Evolutionary conservation across 2,797 vertebrate species (phyloP).

Genomic region (Gallirallus australis): DNA sequence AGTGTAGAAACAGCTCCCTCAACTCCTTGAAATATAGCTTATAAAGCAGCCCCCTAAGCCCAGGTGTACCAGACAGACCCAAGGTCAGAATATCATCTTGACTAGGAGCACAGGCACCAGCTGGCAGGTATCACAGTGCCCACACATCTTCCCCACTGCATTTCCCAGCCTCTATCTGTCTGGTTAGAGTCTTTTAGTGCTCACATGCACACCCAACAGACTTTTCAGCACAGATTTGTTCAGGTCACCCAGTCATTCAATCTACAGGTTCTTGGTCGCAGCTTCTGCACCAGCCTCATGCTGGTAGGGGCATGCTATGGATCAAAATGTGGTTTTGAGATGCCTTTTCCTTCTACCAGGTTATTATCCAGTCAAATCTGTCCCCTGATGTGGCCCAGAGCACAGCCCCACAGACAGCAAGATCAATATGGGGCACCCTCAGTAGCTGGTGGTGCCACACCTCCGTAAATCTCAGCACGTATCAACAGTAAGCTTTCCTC

Average conservation of each 20-base stretch:
- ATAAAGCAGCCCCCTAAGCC: background rate
- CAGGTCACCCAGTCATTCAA: background rate
- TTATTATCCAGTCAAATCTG: background rate
- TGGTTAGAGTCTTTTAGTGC: background rate
- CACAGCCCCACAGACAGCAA: background rate
- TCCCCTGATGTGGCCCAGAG: rapidly evolving
- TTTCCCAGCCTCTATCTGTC: background rate
- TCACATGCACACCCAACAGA: background rate
- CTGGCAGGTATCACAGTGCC: background rate
- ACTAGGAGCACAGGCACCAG: background rate
- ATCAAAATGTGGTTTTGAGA: rapidly evolving
- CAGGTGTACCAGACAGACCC: background rate
- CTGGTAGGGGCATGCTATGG: background rate
- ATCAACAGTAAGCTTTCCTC: background rate
- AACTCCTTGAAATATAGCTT: background rate
- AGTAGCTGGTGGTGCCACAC: background rate
- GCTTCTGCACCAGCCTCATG: background rate
- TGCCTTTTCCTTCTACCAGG: background rate
- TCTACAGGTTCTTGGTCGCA: too few species aligned
- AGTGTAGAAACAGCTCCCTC: background rate
- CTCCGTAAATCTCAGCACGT: background rate
- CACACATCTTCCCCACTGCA: background rate
- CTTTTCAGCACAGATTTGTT: background rate
- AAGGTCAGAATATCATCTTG: background rate
- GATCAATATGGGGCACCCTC: background rate